Evolutionary conservation across 2,888 invertebrate genomes (phyloP).

Genomic region (Macrosiphum euphorbiae): DNA sequence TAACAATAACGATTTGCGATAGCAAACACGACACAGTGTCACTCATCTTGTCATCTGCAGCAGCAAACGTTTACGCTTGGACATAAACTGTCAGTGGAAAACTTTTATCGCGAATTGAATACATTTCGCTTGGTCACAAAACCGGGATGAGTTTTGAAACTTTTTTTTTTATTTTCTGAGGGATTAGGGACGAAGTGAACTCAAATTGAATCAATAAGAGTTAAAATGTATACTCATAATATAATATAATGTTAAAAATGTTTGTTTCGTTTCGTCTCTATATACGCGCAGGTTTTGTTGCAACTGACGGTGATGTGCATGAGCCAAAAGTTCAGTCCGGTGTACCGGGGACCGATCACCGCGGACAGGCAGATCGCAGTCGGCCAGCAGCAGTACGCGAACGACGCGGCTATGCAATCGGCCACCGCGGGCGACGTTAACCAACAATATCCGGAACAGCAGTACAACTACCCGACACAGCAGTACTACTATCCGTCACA

Average conservation of each 20-base stretch:
- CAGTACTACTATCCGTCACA: constrained; percentile 50
- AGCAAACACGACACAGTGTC: background rate
- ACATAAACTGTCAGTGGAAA: background rate
- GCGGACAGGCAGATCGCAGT: constrained; percentile 22
- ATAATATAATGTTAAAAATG: background rate
- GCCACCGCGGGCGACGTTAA: background rate
- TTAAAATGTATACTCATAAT: background rate
- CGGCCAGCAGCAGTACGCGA: constrained; percentile 24
- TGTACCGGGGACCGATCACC: constrained; percentile 34
- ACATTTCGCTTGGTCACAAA: background rate
- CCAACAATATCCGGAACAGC: constrained; percentile 42
- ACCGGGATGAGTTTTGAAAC: background rate
- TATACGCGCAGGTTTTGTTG: background rate
- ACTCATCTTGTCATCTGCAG: background rate
- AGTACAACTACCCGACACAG: constrained; percentile 8
- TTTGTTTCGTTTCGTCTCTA: background rate
- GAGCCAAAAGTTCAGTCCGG: constrained; percentile 33
- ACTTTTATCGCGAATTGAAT: background rate
- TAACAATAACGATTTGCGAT: background rate
- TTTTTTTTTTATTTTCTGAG: background rate
- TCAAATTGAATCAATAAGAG: background rate
- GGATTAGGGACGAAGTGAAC: background rate
- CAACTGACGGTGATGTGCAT: constrained; percentile 26
- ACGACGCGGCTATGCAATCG: background rate
- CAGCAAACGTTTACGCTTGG: background rate